phyloP scores from a whole-genome alignment of 2,888 invertebrate genomes.

The Metellina segmentata region DNA sequence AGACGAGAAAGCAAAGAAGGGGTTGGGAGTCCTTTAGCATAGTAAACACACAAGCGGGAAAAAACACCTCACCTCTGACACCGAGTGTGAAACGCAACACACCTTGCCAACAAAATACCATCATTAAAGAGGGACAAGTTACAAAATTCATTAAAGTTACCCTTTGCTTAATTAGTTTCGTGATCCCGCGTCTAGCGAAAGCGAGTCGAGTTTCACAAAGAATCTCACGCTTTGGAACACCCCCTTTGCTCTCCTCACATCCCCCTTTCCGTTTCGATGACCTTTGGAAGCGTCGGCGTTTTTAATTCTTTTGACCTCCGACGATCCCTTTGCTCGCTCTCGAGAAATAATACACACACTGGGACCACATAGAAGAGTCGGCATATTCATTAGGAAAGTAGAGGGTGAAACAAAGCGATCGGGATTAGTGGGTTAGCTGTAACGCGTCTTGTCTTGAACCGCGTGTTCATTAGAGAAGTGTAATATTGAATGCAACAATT shows the following conservation, averaged over 20 bases:
- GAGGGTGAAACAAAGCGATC: slow-evolving; percentile 6
- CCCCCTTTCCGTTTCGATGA: background rate
- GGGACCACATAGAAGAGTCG: background rate
- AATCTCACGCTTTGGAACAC: slow-evolving; percentile 57
- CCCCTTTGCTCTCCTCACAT: slow-evolving; percentile 37
- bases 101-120: slow-evolving; percentile 6
- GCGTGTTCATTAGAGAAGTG: too few relatives aligned
- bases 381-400: slow-evolving; percentile 61
- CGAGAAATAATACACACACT: too few relatives aligned
- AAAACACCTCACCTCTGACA: slow-evolving; percentile 18
- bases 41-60: background rate
- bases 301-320: background rate
- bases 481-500: too few relatives aligned
- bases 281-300: background rate
- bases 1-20: background rate
- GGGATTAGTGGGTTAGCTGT: slow-evolving; percentile 9
- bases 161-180: slow-evolving; percentile 74
- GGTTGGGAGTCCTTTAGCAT: background rate
- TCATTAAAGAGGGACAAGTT: slow-evolving; percentile 41
- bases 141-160: slow-evolving; percentile 73
- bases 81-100: slow-evolving; percentile 64
- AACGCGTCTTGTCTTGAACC: too few relatives aligned
- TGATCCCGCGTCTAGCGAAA: slow-evolving; percentile 45
- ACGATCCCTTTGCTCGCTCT: background rate
- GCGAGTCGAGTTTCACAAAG: slow-evolving; percentile 66